Base-by-base conservation (phyloP, 2,888 invertebrate species). In the Fabriciana adippe region DNA sequence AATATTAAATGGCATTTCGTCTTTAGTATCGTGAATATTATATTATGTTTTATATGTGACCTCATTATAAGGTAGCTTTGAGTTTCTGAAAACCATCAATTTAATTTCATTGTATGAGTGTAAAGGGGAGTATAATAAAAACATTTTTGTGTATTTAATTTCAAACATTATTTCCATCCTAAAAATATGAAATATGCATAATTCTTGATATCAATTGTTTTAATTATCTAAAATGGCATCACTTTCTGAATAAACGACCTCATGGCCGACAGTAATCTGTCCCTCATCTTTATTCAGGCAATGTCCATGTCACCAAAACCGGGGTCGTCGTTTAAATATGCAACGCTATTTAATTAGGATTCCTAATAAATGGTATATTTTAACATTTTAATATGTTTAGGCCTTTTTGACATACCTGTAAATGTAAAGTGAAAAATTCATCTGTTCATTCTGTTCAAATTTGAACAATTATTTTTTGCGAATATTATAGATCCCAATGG, bases 281-380 rank as follows among this genome's bases (percentile, higher is more conserved):
- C 18, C 62, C 70, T 70, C 70, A 70, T 70, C 70, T 68, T 70
- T 70, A 70, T 70, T 70, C 70, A 70, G 65, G 55, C 35, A 15
- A 8, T 51, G 70, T 59, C 54, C 68, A 63, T 55, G 63, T 60
- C 62, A 53, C 48, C 45, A 57, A 67, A 65, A 68, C 8, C 51
- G 61, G 66, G 55, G 35, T 35, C 50, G 31, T 14, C 26, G 41
- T 48, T 61, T 66, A 61, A 55, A 60, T 55, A 66, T 66, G 59
- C 66, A 66, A 60, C 55, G 60, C 35, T 55, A 66, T 66, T 50
- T 60, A 66, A 55, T 66, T 61, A 61, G 55, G 54, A 41, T 55
- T 50, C 55, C 50, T 60, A 55, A 54, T 61, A 51, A 61, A 61
- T 55, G 55, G 66, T 66, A 66, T 61, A 60, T 66, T 61, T 47